A percentile compares a stretch with the other conserved stretches of the same genome.
Evolutionary conservation across 2,113 vertebrate genomes (phyloP).

Genomic region (Eonycteris spelaea): DNA sequence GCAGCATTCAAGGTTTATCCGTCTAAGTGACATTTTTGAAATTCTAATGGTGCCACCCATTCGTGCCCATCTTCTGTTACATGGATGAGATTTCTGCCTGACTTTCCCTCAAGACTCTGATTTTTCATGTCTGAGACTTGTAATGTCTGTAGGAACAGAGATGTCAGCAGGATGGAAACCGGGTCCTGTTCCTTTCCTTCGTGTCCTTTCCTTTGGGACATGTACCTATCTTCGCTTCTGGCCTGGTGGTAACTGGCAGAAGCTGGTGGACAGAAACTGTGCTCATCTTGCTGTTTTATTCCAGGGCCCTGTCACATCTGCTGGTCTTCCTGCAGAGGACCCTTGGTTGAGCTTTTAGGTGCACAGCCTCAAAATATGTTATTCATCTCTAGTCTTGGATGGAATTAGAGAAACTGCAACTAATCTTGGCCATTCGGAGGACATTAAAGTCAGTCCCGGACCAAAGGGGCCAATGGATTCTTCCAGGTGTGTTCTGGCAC

Average conservation of each 20-base stretch:
- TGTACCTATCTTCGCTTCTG: background rate
- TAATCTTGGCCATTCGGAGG: background rate
- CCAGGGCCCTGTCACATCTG: constrained; percentile 38
- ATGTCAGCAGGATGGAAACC: background rate
- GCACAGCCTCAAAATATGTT: background rate
- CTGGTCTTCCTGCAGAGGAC: constrained; percentile 27
- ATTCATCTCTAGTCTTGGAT: background rate
- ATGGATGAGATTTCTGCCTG: constrained; percentile 33
- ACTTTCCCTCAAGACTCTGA: constrained; percentile 37
- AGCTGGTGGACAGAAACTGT: background rate
- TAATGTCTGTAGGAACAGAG: background rate
- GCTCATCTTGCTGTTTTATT: background rate
- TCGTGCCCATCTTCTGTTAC: constrained; percentile 52
- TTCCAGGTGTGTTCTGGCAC: constrained; percentile 24
- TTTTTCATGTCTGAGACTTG: background rate
- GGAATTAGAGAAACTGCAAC: background rate
- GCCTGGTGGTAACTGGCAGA: background rate
- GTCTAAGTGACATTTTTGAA: constrained; percentile 71
- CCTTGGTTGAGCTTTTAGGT: constrained; percentile 31
- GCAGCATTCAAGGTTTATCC: constrained; percentile 51
- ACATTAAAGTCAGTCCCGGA: background rate
- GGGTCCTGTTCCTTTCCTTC: background rate
- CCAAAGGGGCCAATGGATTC: background rate
- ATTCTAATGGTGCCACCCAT: constrained; percentile 65
- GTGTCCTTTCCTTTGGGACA: background rate